Conservation (phyloP, 2,888 invertebrate species). For the Acrocyrtus sp. region DNA sequence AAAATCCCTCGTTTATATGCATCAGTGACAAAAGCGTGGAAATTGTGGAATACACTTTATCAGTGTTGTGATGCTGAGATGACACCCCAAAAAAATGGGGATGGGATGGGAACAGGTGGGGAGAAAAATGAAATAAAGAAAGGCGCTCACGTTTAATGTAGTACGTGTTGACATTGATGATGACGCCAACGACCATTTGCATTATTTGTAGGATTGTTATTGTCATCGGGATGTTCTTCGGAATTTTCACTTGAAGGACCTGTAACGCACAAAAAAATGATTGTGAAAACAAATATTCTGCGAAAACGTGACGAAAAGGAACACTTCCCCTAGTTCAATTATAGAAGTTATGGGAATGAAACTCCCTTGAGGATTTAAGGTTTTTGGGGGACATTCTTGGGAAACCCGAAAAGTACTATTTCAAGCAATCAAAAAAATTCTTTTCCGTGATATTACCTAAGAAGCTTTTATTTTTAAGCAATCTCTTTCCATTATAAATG, state of each 20-base stretch:
- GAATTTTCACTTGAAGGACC: slow-evolving; percentile 55
- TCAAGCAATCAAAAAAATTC: too few species aligned
- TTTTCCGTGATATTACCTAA: too few species aligned
- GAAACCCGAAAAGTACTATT: too few species aligned
- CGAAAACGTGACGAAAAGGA: neutral
- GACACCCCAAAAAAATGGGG: neutral
- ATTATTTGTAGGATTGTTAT: slow-evolving; percentile 91
- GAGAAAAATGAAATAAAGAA: neutral
- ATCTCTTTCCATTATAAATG: too few species aligned
- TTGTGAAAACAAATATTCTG: neutral
- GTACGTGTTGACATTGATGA: slow-evolving; percentile 88
- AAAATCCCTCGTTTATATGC: neutral
- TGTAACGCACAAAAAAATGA: slow-evolving; percentile 16
- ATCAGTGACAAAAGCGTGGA: neutral
- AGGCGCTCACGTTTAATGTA: slow-evolving; percentile 71
- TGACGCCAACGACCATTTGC: slow-evolving; percentile 95
- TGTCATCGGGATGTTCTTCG: slow-evolving; percentile 78
- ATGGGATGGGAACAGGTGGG: neutral
- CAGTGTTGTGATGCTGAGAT: neutral
- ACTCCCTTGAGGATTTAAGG: too few species aligned
- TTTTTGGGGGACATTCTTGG: too few species aligned
- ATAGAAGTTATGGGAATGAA: neutral
- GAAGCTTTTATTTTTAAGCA: too few species aligned
- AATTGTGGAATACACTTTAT: neutral
- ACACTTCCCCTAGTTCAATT: neutral